phyloP scores from a whole-genome alignment of 2,113 vertebrate genomes.

The Poicephalus meyeri region DNA sequence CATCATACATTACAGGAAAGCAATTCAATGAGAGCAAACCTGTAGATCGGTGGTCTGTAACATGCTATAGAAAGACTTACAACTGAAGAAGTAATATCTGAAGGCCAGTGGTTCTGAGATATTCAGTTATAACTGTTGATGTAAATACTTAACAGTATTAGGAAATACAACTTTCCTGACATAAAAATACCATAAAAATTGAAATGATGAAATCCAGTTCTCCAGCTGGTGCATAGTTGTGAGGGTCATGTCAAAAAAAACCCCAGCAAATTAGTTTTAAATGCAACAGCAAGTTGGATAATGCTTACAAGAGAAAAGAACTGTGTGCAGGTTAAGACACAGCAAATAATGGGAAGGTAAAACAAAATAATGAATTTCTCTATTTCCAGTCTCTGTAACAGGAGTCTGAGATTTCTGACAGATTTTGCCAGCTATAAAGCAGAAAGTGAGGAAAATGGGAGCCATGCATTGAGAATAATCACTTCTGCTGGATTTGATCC shows the following conservation, averaged over 20 bases:
- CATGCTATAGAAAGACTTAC: not conserved
- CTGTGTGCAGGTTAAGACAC: not conserved
- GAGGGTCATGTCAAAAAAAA: not conserved
- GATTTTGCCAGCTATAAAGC: not conserved
- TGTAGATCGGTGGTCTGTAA: not conserved
- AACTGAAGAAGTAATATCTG: not conserved
- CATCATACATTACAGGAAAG: not conserved
- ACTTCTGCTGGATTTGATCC: not conserved
- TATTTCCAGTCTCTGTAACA: not conserved
- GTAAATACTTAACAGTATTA: not conserved
- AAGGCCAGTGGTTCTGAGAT: not conserved
- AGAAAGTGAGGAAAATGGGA: not conserved
- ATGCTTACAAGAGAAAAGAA: not conserved
- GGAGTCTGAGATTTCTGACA: not conserved
- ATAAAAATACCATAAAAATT: not conserved
- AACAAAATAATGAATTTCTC: not conserved
- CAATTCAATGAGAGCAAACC: not conserved
- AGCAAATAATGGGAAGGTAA: not conserved
- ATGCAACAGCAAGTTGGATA: not conserved
- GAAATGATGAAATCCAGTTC: not conserved
- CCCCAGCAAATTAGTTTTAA: not conserved
- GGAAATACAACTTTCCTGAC: not conserved
- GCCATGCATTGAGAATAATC: not conserved
- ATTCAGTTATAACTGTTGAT: not conserved
- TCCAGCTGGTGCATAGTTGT: not conserved